Evolutionary conservation across 1,140 invertebrate genomes (phyloP).

Genomic region (Euborellia annulipes): DNA sequence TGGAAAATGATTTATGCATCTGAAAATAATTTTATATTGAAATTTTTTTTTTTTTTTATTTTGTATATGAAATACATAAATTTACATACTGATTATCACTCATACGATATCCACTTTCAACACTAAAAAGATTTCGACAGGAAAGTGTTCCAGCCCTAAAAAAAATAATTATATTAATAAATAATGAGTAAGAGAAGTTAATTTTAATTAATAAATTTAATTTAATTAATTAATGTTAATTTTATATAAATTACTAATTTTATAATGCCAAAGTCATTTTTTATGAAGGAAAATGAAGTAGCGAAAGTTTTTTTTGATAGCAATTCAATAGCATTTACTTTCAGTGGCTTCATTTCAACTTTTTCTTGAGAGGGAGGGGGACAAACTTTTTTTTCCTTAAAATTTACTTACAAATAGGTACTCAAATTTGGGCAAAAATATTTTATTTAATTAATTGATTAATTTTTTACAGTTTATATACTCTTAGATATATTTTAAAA

Average conservation of each 20-base stretch:
- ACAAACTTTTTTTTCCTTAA: too few relatives aligned
- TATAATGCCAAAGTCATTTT: too few relatives aligned
- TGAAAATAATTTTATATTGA: constrained; percentile 20
- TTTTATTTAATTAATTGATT: too few relatives aligned
- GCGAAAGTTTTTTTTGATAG: too few relatives aligned
- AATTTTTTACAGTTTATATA: too few relatives aligned
- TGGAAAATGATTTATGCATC: constrained; percentile 78
- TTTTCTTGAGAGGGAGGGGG: too few relatives aligned
- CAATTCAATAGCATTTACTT: too few relatives aligned
- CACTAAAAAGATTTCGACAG: constrained; percentile 77
- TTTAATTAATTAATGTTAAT: constrained; percentile 8
- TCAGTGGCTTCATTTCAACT: too few relatives aligned
- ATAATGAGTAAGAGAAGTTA: constrained; percentile 6
- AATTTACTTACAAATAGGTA: too few relatives aligned
- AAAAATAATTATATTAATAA: constrained; percentile 8
- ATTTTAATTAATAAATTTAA: constrained; percentile 1
- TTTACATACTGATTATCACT: constrained; percentile 70
- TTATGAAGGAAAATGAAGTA: too few relatives aligned
- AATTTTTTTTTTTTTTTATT: not conserved
- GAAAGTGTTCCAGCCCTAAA: constrained; percentile 71
- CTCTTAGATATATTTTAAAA: too few relatives aligned
- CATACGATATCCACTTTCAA: constrained; percentile 82
- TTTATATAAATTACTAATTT: constrained; percentile 7
- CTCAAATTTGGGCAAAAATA: too few relatives aligned
- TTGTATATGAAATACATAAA: not conserved